Evolutionary conservation across 2,888 invertebrate species (phyloP).

Genomic region (Cryptocephalus moraei): DNA sequence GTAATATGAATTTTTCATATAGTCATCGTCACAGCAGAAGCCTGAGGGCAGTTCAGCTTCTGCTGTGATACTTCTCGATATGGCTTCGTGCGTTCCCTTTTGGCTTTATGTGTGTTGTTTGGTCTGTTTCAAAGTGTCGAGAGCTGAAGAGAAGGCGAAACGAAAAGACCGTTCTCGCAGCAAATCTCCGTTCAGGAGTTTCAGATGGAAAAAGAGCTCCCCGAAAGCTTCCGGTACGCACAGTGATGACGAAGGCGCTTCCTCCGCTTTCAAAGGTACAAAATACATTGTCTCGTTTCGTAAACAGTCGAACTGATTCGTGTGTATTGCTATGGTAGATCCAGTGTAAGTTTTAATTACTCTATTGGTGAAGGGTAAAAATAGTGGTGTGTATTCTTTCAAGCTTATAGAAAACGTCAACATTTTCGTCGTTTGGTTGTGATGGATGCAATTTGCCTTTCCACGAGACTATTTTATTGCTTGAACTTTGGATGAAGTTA

Average conservation of each 20-base stretch:
- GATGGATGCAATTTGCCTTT: no score
- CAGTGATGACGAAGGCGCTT: conserved; percentile 73
- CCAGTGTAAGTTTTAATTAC: not conserved
- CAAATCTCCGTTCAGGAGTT: conserved; percentile 90
- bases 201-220: conserved; percentile 79
- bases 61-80: not conserved
- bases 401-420: no score
- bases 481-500: not conserved
- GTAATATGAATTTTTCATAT: conserved; percentile 8
- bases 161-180: conserved; percentile 76
- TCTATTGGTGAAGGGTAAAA: no score
- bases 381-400: no score
- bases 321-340: not conserved
- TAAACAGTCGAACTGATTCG: no score
- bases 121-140: conserved; percentile 25
- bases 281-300: not conserved
- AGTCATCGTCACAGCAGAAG: not conserved
- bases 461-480: no score
- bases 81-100: conserved; percentile 10
- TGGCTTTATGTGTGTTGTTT: conserved; percentile 18
- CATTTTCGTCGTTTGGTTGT: no score
- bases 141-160: conserved; percentile 34
- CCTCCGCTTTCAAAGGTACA: conserved; percentile 29
- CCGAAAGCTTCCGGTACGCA: conserved; percentile 54
- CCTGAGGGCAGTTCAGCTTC: not conserved